Conservation (phyloP, 2,888 invertebrate species). For the Nematopogon swammerdamellus region DNA sequence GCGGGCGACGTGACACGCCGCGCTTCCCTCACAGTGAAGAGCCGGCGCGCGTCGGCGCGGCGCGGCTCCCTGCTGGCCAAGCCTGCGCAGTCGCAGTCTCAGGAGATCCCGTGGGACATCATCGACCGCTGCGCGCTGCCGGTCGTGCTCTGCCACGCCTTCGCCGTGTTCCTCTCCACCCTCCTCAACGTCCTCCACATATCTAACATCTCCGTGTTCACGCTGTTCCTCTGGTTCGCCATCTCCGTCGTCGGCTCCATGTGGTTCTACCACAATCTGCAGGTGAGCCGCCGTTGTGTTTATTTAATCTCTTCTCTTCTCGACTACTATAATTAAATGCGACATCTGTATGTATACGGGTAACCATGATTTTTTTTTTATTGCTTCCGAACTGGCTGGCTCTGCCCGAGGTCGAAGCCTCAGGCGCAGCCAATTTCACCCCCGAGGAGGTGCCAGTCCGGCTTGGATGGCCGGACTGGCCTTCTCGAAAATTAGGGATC, state of each 20-base stretch:
- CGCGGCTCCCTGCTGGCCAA: constrained; percentile 58
- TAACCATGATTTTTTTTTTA: too few relatives aligned
- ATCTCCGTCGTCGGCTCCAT: constrained; percentile 71
- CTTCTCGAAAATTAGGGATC: too few relatives aligned
- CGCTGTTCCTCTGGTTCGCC: constrained; percentile 74
- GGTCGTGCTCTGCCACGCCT: constrained; percentile 75
- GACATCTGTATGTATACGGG: too few relatives aligned
- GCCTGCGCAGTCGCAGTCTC: constrained; percentile 47
- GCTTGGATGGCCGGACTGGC: too few relatives aligned
- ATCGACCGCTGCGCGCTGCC: constrained; percentile 75
- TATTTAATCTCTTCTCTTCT: too few relatives aligned
- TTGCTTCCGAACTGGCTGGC: too few relatives aligned
- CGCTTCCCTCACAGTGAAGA: constrained; percentile 49
- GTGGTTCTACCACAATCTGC: constrained; percentile 80
- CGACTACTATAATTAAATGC: too few relatives aligned
- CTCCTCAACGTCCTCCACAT: constrained; percentile 68
- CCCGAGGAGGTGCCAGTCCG: too few relatives aligned
- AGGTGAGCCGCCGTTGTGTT: too few relatives aligned
- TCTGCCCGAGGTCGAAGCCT: too few relatives aligned
- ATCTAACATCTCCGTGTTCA: constrained; percentile 73
- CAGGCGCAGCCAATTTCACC: too few relatives aligned
- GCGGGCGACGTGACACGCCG: constrained; percentile 51
- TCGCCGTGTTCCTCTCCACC: constrained; percentile 71
- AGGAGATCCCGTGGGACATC: constrained; percentile 70
- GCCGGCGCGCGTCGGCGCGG: constrained; percentile 52